A percentile compares a stretch with the other conserved stretches of the same genome.
These are phyloP conservation scores for Riparia riparia DNA, from an alignment of 2,113 vertebrate genomes.

Conservation along the genomic window DNA sequence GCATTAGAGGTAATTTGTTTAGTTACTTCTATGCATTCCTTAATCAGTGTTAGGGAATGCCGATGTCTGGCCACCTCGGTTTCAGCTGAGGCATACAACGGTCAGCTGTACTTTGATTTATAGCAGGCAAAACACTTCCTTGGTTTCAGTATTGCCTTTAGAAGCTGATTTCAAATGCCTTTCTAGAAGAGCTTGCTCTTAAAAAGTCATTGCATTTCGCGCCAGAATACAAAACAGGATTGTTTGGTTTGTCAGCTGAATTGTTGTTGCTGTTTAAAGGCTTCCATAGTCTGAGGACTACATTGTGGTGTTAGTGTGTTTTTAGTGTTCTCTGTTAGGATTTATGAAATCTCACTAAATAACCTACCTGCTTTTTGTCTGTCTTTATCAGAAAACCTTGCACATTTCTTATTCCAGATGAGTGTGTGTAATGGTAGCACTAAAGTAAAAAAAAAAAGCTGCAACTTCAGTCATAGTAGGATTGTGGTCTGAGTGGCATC, in stretches of 20 bases:
- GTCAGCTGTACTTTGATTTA: not conserved
- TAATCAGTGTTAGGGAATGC: not conserved
- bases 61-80: not conserved
- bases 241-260: not conserved
- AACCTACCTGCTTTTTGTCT: not conserved
- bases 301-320: not conserved
- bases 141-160: not conserved
- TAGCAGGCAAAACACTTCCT: not conserved
- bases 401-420: not conserved
- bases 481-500: not conserved
- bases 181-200: not conserved
- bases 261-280: not conserved
- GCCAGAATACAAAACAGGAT: not conserved
- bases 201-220: not conserved
- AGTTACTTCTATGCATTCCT: not conserved
- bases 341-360: not conserved
- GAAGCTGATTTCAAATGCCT: not conserved
- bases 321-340: not conserved
- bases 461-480: not conserved
- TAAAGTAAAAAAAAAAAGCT: not conserved
- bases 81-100: not conserved
- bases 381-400: not conserved
- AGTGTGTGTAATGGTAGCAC: not conserved
- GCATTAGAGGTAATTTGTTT: not conserved
- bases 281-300: not conserved